Percentiles rank a stretch among this genome's conserved stretches.
Conservation (phyloP, 2,113 vertebrate genomes). For the Plecotus auritus region DNA sequence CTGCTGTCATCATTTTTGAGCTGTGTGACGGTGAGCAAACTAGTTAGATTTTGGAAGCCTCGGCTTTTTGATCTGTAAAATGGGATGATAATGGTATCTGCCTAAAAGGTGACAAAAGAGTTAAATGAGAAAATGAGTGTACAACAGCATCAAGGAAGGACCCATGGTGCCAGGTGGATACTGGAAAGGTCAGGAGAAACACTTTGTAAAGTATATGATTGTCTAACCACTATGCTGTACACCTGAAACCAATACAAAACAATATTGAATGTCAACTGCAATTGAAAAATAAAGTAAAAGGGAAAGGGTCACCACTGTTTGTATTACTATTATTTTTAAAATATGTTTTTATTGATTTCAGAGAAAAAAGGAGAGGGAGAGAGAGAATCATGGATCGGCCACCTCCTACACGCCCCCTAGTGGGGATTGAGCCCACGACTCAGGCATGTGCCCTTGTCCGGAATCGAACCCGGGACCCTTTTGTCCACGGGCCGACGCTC, state of each 20-base stretch:
- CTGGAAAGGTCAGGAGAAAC: neutral
- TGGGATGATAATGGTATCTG: neutral
- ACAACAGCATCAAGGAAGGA: rapidly evolving
- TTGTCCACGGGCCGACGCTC: too few relatives aligned
- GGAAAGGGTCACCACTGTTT: too few relatives aligned
- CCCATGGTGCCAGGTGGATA: neutral
- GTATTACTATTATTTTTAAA: neutral
- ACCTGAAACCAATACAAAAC: neutral
- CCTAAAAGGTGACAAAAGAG: too few relatives aligned
- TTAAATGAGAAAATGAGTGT: neutral
- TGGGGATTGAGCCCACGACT: too few relatives aligned
- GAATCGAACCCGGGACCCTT: too few relatives aligned
- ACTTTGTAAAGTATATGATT: neutral
- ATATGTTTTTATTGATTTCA: too few relatives aligned
- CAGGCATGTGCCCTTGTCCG: too few relatives aligned
- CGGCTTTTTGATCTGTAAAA: neutral
- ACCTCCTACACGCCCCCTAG: too few relatives aligned
- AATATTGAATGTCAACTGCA: neutral
- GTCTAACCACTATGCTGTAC: neutral
- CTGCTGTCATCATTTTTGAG: rapidly evolving
- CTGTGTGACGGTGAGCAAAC: neutral
- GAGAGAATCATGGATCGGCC: too few relatives aligned
- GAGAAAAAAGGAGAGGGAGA: too few relatives aligned
- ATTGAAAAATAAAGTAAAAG: neutral
- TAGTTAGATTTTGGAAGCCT: neutral